phyloP scores from a whole-genome alignment of 2,113 vertebrate species.

The Ciconia stormi region DNA sequence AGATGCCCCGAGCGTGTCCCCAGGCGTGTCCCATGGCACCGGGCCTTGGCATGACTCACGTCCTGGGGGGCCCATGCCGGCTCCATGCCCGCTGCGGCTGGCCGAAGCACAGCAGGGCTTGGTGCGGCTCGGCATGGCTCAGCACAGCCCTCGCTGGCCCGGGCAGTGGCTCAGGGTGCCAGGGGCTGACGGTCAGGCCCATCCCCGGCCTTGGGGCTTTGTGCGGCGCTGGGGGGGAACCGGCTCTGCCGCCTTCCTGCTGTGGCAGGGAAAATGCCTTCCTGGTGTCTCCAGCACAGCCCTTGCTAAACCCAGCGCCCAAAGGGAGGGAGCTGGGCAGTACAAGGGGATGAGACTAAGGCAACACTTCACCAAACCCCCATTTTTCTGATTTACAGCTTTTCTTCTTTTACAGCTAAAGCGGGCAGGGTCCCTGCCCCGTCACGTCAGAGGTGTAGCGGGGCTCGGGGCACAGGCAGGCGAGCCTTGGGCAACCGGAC shows the following conservation, averaged over 20 bases:
- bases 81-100: too few species aligned
- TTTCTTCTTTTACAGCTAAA: background rate
- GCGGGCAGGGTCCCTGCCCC: background rate
- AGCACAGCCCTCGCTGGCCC: background rate
- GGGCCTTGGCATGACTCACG: fast-evolving
- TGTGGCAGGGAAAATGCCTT: background rate
- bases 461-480: background rate
- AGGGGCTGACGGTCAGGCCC: background rate
- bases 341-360: too few species aligned
- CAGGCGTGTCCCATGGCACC: fast-evolving
- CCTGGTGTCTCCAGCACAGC: background rate
- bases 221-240: background rate
- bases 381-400: background rate
- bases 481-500: fast-evolving
- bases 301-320: background rate
- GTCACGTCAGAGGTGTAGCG: fast-evolving
- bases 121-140: background rate
- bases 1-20: background rate
- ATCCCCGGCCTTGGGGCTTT: background rate
- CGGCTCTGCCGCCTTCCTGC: fast-evolving
- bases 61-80: fast-evolving
- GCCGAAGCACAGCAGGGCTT: fast-evolving
- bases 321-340: too few species aligned
- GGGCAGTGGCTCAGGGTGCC: background rate
- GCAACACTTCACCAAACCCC: too few species aligned